A percentile compares a stretch with the other conserved stretches of the same genome.
Evolutionary conservation across 2,888 invertebrate genomes (phyloP).

Genomic region (Dendrolimus pini): DNA sequence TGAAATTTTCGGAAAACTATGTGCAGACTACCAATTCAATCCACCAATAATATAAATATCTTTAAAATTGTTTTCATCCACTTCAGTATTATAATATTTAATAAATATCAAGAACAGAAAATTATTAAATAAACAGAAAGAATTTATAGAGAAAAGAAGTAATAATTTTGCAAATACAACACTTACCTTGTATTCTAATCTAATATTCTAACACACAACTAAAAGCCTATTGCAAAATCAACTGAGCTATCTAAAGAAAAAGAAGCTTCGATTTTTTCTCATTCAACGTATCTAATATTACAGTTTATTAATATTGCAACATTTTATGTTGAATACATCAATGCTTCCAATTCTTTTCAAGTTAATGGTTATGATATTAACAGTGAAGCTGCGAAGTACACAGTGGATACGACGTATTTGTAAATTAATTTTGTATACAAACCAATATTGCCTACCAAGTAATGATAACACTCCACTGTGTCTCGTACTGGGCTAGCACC

Average conservation of each 20-base stretch:
- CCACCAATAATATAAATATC: neutral
- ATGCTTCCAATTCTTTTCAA: neutral
- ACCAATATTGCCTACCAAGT: neutral
- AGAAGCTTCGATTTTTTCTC: neutral
- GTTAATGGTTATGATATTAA: neutral
- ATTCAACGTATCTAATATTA: too few relatives aligned
- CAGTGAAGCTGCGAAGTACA: neutral
- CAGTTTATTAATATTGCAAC: neutral
- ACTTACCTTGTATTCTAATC: neutral
- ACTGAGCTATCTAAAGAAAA: neutral
- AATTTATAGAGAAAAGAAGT: neutral
- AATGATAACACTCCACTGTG: neutral
- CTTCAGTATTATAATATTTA: neutral
- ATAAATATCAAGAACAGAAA: neutral
- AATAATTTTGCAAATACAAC: neutral
- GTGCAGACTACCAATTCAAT: neutral
- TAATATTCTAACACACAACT: neutral
- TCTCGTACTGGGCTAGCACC: neutral
- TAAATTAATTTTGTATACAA: conserved; percentile 2
- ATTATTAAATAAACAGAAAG: neutral
- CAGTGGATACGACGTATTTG: neutral
- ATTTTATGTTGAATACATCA: neutral
- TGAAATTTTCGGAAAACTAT: neutral
- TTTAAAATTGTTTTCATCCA: neutral
- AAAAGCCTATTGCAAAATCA: neutral